Evolutionary conservation across 2,888 invertebrate species (phyloP), one percentile per base, ranked within the genome.

Genomic region (Cryptocephalus primarius): DNA sequence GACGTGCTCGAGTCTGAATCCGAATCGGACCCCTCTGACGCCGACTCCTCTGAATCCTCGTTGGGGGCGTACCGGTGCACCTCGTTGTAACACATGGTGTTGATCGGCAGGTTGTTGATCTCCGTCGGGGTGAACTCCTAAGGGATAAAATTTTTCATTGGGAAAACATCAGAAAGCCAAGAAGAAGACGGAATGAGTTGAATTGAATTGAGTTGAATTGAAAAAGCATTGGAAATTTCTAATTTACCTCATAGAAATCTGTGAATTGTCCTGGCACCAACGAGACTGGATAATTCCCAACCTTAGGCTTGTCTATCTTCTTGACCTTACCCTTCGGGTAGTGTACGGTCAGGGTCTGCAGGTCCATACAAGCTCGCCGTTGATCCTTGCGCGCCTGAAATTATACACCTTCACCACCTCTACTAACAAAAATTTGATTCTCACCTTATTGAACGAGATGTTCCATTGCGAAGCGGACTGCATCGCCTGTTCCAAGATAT

Each of bases 231-330:
- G 13, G 11, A 2, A 33, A 41, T 39, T 9, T 44, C 22, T 22
- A 22, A 22, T 6, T 52, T 62, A 68, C 68, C 61, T 84, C 81
- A 71, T 86, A 95, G 65, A 80, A 79, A 69, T 94, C 90, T 57
- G 88, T 87, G 73, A 83, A 97, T 73, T 99, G 99, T n/a, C 96
- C 96, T 34, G 95, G 93, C 59, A 99, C 83, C 53, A 99, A 74
- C 40, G 96, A 84, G 50, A 95, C 83, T 13, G 97, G 97, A 76
- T 95, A 99, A 68, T 79, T 68, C 39, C 81, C 80, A 38, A 80
- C 70, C 55, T 77, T 76, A 43, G 72, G 73, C 52, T 72, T 73
- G 31, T 70, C 69, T 12, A 74, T 67, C 38, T 61, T 59, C 47
- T 65, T 65, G 50, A 65, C 60, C 52, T 61, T 67, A 43, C 75